Percentiles rank a stretch among this genome's conserved stretches.
Conservation (phyloP, 2,888 invertebrate species). For the Congeria kusceri region DNA sequence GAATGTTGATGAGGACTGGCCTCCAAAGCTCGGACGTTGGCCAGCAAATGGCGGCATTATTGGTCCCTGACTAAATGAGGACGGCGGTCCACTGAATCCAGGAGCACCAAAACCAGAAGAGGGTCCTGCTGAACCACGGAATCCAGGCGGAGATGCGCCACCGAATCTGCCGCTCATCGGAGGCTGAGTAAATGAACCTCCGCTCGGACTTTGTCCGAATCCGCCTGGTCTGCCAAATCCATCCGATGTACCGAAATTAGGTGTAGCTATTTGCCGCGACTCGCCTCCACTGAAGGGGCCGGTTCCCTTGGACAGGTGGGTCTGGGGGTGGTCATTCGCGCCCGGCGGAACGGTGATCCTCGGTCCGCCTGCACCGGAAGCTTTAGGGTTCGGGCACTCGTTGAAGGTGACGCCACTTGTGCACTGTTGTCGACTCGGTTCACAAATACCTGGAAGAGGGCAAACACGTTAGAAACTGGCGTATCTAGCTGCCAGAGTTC, state of each 20-base stretch:
- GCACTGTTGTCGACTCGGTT: constrained; percentile 21
- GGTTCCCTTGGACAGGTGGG: constrained; percentile 9
- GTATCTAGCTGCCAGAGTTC: no score
- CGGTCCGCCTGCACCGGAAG: neutral
- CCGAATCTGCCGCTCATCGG: neutral
- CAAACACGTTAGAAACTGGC: no score
- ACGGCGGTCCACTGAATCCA: no score
- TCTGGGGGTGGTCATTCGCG: constrained; percentile 42
- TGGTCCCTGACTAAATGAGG: no score
- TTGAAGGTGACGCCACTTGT: constrained; percentile 18
- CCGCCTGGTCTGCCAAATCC: neutral
- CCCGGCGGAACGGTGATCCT: constrained; percentile 16
- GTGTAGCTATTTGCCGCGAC: neutral
- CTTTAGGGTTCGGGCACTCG: constrained; percentile 22
- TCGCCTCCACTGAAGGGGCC: neutral
- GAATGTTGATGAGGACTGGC: no score
- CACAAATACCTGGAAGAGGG: constrained; percentile 35
- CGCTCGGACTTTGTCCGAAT: neutral
- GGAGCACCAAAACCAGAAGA: no score
- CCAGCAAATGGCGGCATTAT: no score
- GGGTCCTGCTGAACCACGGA: no score
- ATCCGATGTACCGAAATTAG: neutral
- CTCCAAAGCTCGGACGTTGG: no score
- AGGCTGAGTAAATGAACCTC: neutral
- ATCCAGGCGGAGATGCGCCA: no score